These are phyloP conservation scores for Cyphomyrus plagiostoma DNA, from an alignment of 2,113 vertebrate genomes.

Conservation along the genomic window DNA sequence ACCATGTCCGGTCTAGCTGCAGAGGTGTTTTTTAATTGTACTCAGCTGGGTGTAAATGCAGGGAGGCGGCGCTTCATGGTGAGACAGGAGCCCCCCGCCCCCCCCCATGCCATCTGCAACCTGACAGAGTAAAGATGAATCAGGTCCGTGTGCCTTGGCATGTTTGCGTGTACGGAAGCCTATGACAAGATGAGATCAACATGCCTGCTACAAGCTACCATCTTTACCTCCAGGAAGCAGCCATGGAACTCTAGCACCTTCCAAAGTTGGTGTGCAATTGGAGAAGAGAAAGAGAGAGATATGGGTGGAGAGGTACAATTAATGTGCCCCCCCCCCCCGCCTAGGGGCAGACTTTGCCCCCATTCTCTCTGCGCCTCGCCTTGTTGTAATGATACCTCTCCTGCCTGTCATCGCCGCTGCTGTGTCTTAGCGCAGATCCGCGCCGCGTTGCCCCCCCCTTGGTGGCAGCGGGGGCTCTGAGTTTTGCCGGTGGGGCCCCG, in stretches of 20 bases:
- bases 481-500: constrained; percentile 48
- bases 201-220: constrained; percentile 35
- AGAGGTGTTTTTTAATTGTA: constrained; percentile 41
- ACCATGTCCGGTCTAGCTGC: constrained; percentile 36
- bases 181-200: constrained; percentile 27
- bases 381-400: constrained; percentile 49
- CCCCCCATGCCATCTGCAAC: neutral
- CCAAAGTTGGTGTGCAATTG: constrained; percentile 8
- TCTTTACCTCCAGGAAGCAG: constrained; percentile 32
- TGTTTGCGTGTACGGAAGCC: neutral
- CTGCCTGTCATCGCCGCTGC: constrained; percentile 48
- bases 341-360: constrained; percentile 30
- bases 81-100: constrained; percentile 13
- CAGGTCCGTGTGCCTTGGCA: neutral
- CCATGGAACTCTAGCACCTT: constrained; percentile 25
- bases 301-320: constrained; percentile 47
- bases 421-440: constrained; percentile 52
- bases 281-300: constrained; percentile 40
- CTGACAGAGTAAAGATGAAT: neutral
- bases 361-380: constrained; percentile 28
- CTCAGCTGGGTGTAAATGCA: constrained; percentile 49
- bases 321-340: constrained; percentile 46
- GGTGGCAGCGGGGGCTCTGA: constrained; percentile 51
- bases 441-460: constrained; percentile 38
- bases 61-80: constrained; percentile 22